Evolutionary conservation across 1,140 invertebrate species (phyloP).

Genomic region (Heliconius hewitsoni): DNA sequence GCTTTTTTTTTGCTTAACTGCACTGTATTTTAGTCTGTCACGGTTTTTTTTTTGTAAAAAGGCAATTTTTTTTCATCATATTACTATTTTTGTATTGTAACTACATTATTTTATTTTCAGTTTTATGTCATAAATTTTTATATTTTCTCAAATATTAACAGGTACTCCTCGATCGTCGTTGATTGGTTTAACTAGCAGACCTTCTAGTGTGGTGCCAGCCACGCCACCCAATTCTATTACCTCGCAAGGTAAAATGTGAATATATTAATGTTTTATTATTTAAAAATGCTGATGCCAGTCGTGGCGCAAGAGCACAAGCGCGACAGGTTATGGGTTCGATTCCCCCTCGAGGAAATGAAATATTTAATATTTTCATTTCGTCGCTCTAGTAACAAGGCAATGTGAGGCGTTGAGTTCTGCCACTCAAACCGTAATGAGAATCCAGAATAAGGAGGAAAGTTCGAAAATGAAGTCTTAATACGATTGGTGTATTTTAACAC

Average conservation of each 20-base stretch:
- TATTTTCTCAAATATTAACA: slow-evolving; percentile 53
- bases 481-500: neutral
- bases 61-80: neutral
- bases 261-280: neutral
- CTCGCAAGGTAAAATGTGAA: slow-evolving; percentile 66
- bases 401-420: neutral
- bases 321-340: too few species aligned
- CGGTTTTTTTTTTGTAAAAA: neutral
- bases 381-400: neutral
- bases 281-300: neutral
- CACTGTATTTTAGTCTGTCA: neutral
- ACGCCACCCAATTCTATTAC: slow-evolving; percentile 87
- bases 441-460: neutral
- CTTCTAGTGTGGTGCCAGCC: slow-evolving; percentile 84
- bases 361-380: too few species aligned
- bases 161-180: slow-evolving; percentile 90
- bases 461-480: neutral
- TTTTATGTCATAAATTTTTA: neutral
- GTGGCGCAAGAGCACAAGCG: too few species aligned
- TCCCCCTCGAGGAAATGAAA: too few species aligned
- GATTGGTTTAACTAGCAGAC: slow-evolving; percentile 87
- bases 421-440: neutral
- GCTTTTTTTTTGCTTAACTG: slow-evolving; percentile 20
- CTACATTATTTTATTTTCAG: too few species aligned
- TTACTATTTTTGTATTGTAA: neutral